Percentiles rank a stretch among this genome's conserved stretches.
phyloP scores from a whole-genome alignment of 2,113 vertebrate species.

The Miniopterus natalensis region DNA sequence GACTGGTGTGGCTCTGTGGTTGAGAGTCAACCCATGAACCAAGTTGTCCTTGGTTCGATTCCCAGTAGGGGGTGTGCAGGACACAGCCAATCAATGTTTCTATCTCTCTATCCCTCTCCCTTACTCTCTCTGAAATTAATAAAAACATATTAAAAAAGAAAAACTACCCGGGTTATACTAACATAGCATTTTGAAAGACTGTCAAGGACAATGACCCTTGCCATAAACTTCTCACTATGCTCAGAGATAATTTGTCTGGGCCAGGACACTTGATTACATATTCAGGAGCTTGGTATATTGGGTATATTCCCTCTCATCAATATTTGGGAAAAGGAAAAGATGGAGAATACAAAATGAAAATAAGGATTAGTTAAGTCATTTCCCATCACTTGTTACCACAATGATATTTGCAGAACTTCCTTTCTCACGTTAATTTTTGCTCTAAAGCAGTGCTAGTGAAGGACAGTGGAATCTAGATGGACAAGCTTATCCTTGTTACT shows the following conservation, averaged over 20 bases:
- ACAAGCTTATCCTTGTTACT: background rate
- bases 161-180: background rate
- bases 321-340: constrained; percentile 9
- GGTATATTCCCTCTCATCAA: background rate
- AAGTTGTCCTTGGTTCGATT: too few relatives aligned
- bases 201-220: background rate
- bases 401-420: background rate
- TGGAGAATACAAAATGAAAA: background rate
- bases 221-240: background rate
- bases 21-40: too few relatives aligned
- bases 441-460: background rate
- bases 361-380: background rate
- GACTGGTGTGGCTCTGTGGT: too few relatives aligned
- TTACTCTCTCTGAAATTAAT: too few relatives aligned
- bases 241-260: constrained; percentile 11
- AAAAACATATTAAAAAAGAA: too few relatives aligned
- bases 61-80: too few relatives aligned
- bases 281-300: background rate
- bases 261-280: background rate
- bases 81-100: too few relatives aligned
- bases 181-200: constrained; percentile 6
- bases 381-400: background rate
- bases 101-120: too few relatives aligned
- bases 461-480: background rate
- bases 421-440: background rate